Evolutionary conservation across 2,113 vertebrate species (phyloP), one percentile per base, ranked within the genome.

Genomic region (Madoqua kirkii): DNA sequence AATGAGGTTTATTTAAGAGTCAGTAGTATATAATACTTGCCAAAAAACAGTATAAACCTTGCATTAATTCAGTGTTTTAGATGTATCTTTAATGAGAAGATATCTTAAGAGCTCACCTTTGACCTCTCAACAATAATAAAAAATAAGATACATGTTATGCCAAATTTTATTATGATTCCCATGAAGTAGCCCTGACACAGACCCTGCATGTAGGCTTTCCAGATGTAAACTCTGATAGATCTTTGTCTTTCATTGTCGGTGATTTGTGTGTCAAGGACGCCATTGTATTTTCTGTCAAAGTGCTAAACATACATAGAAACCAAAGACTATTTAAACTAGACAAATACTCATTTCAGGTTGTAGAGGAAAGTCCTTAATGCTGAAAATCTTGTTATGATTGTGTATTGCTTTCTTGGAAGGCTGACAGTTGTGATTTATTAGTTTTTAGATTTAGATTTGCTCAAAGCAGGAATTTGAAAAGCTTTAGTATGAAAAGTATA

Each of bases 371-470:
- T 64, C 10, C 57, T 87, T 88, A 86, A 52, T 81, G 64, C n/a
- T 31, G n/a, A 91, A 93, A 91, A 83, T 89, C 79, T 96, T 84
- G 25, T 91, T 81, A n/a, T 57, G 79, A 55, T 81, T 52, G 40
- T 74, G 1, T 67, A 43, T 93, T 67, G 21, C 64, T 93, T 95
- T 93, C 21, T 93, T 85, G 31, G 27, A 97, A 97, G 62, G 12
- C 87, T 89, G 62, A 90, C 55, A 55, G 21, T 90, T 92, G 52
- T 89, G 31, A 71, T 79, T 95, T 92, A 62, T 87, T 62, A 89
- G 64, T 87, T 93, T 95, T 95, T 71, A 54, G 9, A 81, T 74
- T 91, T 90, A 54, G 71, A 82, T 96, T 95, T 95, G 31, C 29
- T 89, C 5, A 74, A 93, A 89, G 33, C 16, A 82, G 29, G 55